phyloP scores from a whole-genome alignment of 2,113 vertebrate genomes.

The Dunckerocampus dactyliophorus region DNA sequence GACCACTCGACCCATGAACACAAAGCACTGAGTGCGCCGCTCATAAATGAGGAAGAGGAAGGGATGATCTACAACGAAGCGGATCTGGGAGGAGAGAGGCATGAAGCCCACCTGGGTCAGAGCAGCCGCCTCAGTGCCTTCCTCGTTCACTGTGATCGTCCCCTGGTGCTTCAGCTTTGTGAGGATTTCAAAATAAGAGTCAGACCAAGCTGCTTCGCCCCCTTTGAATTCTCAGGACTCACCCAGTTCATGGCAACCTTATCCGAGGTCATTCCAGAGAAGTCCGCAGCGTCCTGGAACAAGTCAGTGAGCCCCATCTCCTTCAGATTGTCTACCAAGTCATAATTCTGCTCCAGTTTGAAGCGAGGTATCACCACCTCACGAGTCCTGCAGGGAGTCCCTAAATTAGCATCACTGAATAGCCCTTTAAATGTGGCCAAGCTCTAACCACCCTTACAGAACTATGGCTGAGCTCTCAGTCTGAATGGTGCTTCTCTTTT shows the following conservation, averaged over 20 bases:
- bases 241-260: constrained; percentile 84
- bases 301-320: constrained; percentile 83
- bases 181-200: not conserved
- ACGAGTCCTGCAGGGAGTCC: constrained; percentile 76
- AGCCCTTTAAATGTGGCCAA: not conserved
- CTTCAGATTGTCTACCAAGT: constrained; percentile 82
- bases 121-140: constrained; percentile 88
- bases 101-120: constrained; percentile 90
- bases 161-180: constrained; percentile 89
- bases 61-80: constrained; percentile 82
- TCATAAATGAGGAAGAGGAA: constrained; percentile 95
- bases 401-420: not conserved
- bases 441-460: not conserved
- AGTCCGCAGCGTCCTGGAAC: constrained; percentile 79
- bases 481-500: not conserved
- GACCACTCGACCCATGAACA: constrained; percentile 90
- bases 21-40: constrained; percentile 88
- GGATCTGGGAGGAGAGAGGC: constrained; percentile 90
- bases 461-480: not conserved
- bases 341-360: constrained; percentile 89
- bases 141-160: constrained; percentile 93
- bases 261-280: constrained; percentile 82
- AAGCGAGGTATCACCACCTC: constrained; percentile 89
- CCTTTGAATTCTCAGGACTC: constrained; percentile 25
- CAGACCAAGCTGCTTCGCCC: not conserved